Conservation (phyloP, 1,140 invertebrate species). For the Cepaea nemoralis region DNA sequence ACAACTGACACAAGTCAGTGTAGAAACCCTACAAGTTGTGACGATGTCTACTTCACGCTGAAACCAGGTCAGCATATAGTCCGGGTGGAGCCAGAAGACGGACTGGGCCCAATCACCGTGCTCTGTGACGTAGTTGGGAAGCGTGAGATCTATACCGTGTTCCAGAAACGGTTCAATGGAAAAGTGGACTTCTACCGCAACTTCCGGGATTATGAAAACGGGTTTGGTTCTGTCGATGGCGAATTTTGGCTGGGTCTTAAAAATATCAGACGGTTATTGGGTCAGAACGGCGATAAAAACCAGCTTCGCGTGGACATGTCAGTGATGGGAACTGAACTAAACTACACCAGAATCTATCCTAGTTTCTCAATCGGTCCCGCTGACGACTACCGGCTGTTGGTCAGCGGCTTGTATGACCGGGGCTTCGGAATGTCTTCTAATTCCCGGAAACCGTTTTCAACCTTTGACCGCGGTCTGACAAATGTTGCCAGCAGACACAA, state of each 20-base stretch:
- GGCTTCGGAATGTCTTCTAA: conserved; percentile 15
- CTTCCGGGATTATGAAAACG: conserved; percentile 34
- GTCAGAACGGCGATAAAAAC: not conserved
- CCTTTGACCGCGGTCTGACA: conserved; percentile 5
- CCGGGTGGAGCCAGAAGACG: not conserved
- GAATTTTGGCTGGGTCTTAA: conserved; percentile 58
- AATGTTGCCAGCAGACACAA: too few species aligned
- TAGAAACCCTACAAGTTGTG: not conserved
- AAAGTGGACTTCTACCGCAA: conserved; percentile 38
- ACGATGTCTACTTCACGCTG: not conserved
- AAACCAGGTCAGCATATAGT: conserved; percentile 8
- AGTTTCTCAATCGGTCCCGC: conserved; percentile 1
- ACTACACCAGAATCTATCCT: conserved; percentile 24
- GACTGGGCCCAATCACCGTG: conserved; percentile 7
- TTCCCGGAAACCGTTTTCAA: not conserved
- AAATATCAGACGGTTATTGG: conserved; percentile 6
- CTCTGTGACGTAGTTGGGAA: not conserved
- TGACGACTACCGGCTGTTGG: not conserved
- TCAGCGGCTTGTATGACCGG: conserved; percentile 4
- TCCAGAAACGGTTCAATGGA: conserved; percentile 76
- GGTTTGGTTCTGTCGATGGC: conserved; percentile 38
- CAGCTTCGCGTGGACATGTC: conserved; percentile 18
- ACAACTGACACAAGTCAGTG: not conserved
- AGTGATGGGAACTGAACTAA: not conserved
- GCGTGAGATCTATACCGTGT: conserved; percentile 67